phyloP scores from a whole-genome alignment of 2,113 vertebrate genomes.

The Paedocypris sp. region DNA sequence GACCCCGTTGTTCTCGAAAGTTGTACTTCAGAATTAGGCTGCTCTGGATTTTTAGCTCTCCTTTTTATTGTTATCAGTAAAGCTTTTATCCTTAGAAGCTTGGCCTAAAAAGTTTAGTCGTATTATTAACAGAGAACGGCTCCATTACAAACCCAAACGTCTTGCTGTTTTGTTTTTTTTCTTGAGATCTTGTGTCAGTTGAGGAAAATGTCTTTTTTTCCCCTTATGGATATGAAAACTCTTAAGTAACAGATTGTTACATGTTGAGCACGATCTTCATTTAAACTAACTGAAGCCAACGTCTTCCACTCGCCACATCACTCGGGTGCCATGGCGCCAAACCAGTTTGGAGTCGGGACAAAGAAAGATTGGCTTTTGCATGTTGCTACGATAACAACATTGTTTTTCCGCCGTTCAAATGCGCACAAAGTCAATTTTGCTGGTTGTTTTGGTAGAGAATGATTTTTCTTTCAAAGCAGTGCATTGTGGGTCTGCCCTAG shows the following conservation, averaged over 20 bases:
- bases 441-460: neutral
- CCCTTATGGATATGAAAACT: too few relatives aligned
- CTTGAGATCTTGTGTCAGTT: too few relatives aligned
- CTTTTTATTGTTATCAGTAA: slow-evolving; percentile 1
- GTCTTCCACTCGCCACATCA: too few relatives aligned
- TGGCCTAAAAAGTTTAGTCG: neutral
- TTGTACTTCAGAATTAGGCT: slow-evolving; percentile 15
- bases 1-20: neutral
- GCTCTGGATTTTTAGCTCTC: neutral
- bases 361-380: neutral
- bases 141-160: neutral
- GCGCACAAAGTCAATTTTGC: neutral
- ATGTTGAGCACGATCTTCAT: too few relatives aligned
- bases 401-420: too few relatives aligned
- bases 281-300: too few relatives aligned
- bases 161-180: neutral
- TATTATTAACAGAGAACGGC: neutral
- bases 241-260: too few relatives aligned
- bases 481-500: neutral
- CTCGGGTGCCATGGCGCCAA: too few relatives aligned
- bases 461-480: neutral
- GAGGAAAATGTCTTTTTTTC: too few relatives aligned
- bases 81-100: slow-evolving; percentile 4
- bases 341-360: too few relatives aligned
- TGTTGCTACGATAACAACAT: neutral